Base-by-base conservation (phyloP, 2,888 invertebrate species). In the Drosophila tripunctata region DNA sequence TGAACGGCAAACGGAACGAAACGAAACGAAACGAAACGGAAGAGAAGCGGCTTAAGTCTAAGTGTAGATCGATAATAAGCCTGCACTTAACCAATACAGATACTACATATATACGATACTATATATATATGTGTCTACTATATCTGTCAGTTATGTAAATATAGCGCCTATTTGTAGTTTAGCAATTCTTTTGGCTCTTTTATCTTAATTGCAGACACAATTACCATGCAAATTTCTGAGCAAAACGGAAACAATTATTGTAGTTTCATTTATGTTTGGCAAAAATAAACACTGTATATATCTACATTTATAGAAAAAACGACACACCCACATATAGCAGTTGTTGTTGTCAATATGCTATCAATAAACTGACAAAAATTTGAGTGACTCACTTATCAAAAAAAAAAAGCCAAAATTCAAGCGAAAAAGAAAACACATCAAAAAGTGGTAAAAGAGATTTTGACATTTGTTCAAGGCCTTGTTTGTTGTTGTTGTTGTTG, bases 31-130 rank as follows among this genome's bases (percentile, higher is more conserved):
- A n/a, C n/a, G n/a, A n/a, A n/a, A n/a, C n/a, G 44, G 50, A 54
- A 56, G 63, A 67, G 63, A 84, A 84, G 66, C 65, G 54, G 74
- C 82, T 81, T 81, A 76, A 66, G 63, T 47, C 38, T 44, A 22
- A 22, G 24, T 22, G 41, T 24, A 75, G 78, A 75, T 80, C 80
- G 76, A 80, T 84, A 84, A 63, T 67, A 44, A 52, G 75, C 44
- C 62, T 35, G 17, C 27, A 67, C 44, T 52, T 48, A 56, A 15
- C 54, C 22, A 15, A 27, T 24, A 24, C 40, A 38, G 6, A 38
- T 21, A 40, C 14, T 3, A 22, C 10, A 43, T n/a, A n/a, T n/a
- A n/a, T 40, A 21, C 21, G 4, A 36, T 33, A 15, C n/a, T 15
- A 24, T 21, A 38, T 15, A 43, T 21, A 43, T 6, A 22, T 24